A percentile compares a stretch with the other conserved stretches of the same genome.
These are phyloP conservation scores for Megaceryle maxima DNA, from an alignment of 2,113 vertebrate genomes.

Conservation along the genomic window DNA sequence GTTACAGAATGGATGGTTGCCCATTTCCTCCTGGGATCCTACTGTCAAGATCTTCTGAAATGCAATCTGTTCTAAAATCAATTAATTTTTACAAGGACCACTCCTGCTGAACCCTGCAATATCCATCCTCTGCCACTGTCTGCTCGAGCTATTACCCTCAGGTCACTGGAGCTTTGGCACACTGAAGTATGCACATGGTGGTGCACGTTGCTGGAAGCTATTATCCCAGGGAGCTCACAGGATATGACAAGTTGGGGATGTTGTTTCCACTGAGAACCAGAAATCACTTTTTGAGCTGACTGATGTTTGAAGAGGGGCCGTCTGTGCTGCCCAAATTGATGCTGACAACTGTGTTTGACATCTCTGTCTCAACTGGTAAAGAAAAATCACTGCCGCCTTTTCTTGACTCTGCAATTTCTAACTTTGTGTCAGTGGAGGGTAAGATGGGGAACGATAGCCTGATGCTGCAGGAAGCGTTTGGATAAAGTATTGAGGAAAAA, in stretches of 20 bases:
- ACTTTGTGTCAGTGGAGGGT: neutral
- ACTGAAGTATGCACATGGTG: neutral
- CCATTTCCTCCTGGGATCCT: slow-evolving; percentile 55
- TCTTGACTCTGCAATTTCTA: neutral
- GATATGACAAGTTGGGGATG: slow-evolving; percentile 12
- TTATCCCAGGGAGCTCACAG: slow-evolving; percentile 53
- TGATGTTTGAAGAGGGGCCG: slow-evolving; percentile 14
- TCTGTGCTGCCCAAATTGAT: slow-evolving; percentile 23
- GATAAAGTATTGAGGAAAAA: neutral
- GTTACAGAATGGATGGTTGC: slow-evolving; percentile 64
- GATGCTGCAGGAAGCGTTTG: neutral
- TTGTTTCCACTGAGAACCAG: slow-evolving; percentile 48
- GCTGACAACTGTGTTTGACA: neutral
- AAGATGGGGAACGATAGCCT: neutral
- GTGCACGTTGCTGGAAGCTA: slow-evolving; percentile 51
- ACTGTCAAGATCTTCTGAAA: slow-evolving; percentile 62
- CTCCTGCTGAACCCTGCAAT: slow-evolving; percentile 65
- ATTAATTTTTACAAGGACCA: slow-evolving; percentile 68
- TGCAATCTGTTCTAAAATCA: slow-evolving; percentile 68
- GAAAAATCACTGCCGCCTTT: neutral
- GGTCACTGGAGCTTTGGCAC: slow-evolving; percentile 57
- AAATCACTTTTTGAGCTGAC: slow-evolving; percentile 45
- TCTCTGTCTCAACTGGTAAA: neutral
- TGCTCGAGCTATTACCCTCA: slow-evolving; percentile 53
- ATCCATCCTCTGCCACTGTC: slow-evolving; percentile 66